Evolutionary conservation across 30 jellyfish, hydroid and myxozoan genomes (phyloP), one percentile per base, ranked within the genome.

Genomic region (Morbakka virulenta): DNA sequence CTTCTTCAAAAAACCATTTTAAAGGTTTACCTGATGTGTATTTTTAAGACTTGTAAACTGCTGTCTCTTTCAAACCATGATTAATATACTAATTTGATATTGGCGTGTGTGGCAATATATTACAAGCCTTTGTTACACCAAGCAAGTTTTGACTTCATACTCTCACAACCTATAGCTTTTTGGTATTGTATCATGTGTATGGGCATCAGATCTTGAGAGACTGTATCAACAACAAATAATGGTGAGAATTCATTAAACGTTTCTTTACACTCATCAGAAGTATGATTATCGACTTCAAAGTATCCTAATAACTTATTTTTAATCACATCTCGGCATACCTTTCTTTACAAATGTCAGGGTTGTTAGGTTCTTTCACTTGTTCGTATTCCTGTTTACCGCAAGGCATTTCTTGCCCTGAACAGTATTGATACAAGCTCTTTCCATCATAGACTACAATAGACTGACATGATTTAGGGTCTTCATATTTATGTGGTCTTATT

Each of bases 401-500:
- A 70, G 82, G 82, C 82, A 70, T 70, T 29, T 70, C 82, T 1
- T 11, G 79, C 9, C 82, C 82, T 25, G 82, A 70, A 31, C 82
- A 70, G 48, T 0, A 70, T 0, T 30, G 82, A 70, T 70, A 70
- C 77, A 70, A 36, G 0, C 32, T 20, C 21, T 70, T 70, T 0
- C 78, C 82, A 1, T 70, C 82, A 70, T 6, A 70, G 0, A 77
- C 82, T 36, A 70, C 48, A 0, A 70, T 66, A 1, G 79, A 11
- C 27, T 36, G 82, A 31, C 82, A 70, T 0, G 32, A 0, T 70
- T 70, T 70, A 4, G 82, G 75, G 48, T 70, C 81, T 36, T 0
- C 20, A 0, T 31, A 70, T 66, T 70, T 70, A 26, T 70, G 81
- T 9, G 82, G 79, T 70, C 82, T 14, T 32, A 70, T 36, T 66